Evolutionary conservation across 2,888 invertebrate species (phyloP).

Genomic region (Plutella xylostella): DNA sequence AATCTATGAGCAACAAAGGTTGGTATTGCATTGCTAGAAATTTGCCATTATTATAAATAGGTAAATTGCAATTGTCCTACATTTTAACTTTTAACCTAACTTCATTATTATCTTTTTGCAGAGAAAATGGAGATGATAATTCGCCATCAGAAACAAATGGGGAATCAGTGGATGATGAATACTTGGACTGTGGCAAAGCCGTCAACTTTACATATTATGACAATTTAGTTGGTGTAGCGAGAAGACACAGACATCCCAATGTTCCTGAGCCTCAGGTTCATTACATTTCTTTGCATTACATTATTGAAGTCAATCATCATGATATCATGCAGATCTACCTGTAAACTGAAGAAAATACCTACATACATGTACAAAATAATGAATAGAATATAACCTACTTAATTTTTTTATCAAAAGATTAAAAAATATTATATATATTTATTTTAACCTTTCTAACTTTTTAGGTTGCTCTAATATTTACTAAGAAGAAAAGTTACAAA

Average conservation of each 20-base stretch:
- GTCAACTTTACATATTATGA: constrained; percentile 92
- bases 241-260: constrained; percentile 83
- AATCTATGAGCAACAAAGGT: constrained; percentile 64
- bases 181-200: constrained; percentile 85
- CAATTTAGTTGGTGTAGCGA: constrained; percentile 86
- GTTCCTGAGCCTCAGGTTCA: constrained; percentile 85
- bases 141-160: constrained; percentile 39
- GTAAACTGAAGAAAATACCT: too few relatives aligned
- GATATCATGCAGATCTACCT: too few relatives aligned
- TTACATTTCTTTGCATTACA: too few relatives aligned
- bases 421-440: not conserved
- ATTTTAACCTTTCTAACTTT: constrained; percentile 16
- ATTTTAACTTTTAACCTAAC: too few relatives aligned
- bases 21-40: constrained; percentile 20
- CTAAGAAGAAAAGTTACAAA: constrained; percentile 73
- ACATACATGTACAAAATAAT: not conserved
- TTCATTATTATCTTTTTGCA: too few relatives aligned
- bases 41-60: too few relatives aligned
- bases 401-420: not conserved
- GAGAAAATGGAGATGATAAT: constrained; percentile 46
- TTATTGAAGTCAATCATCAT: too few relatives aligned
- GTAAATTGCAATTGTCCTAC: too few relatives aligned
- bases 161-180: constrained; percentile 67
- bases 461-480: constrained; percentile 80
- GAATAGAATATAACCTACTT: not conserved